Evolutionary conservation across 2,113 vertebrate species (phyloP).

Genomic region (Amblyopsis rosae): DNA sequence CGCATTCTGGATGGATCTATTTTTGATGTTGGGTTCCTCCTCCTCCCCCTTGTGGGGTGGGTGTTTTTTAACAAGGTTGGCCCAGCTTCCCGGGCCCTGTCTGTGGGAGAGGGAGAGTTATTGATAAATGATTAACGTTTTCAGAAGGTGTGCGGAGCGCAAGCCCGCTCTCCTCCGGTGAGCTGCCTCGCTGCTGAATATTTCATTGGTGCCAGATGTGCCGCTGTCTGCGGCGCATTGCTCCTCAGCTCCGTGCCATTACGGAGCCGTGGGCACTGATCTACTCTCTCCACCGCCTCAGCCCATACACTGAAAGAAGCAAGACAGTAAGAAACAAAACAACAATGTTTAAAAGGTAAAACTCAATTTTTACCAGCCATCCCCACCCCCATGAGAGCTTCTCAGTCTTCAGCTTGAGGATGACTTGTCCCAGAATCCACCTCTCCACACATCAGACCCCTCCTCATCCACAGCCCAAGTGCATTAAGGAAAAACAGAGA

Average conservation of each 20-base stretch:
- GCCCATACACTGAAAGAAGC: conserved; percentile 28
- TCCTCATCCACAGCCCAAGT: conserved; percentile 43
- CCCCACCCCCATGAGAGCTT: background rate
- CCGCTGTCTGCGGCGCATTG: conserved; percentile 76
- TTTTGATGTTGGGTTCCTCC: conserved; percentile 73
- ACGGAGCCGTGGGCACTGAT: conserved; percentile 58
- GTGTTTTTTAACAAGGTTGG: conserved; percentile 73
- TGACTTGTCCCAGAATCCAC: conserved; percentile 41
- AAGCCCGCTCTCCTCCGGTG: conserved; percentile 70
- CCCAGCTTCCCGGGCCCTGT: conserved; percentile 61
- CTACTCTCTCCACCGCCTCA: conserved; percentile 34
- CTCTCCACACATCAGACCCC: conserved; percentile 44
- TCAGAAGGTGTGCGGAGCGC: conserved; percentile 74
- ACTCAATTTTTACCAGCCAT: too few species aligned
- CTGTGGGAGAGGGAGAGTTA: conserved; percentile 69
- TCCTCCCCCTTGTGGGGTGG: conserved; percentile 56
- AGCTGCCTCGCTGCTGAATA: conserved; percentile 78
- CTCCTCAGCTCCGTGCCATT: conserved; percentile 69
- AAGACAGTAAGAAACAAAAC: conserved; percentile 29
- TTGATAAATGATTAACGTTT: conserved; percentile 82
- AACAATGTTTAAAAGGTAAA: too few species aligned
- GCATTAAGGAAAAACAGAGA: conserved; percentile 48
- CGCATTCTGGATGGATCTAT: conserved; percentile 71
- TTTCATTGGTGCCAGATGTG: conserved; percentile 82
- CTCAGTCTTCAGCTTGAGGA: background rate